These are phyloP conservation scores for Diarsia brunnea DNA, from an alignment of 2,888 invertebrate species.

Conservation along the genomic window DNA sequence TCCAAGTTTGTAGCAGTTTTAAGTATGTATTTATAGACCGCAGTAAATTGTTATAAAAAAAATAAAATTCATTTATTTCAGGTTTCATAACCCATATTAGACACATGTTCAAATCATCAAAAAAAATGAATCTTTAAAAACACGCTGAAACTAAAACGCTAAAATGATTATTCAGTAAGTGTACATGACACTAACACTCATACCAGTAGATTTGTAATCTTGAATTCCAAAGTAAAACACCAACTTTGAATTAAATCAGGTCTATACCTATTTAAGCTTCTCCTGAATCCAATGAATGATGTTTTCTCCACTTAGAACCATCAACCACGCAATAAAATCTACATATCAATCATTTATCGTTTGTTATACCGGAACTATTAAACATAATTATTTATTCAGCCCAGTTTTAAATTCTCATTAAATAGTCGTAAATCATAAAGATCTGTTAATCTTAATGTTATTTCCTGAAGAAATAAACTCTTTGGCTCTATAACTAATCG, in stretches of 20 bases:
- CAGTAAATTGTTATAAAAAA: neutral
- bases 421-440: constrained; percentile 45
- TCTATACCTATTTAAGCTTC: neutral
- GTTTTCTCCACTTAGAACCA: neutral
- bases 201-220: neutral
- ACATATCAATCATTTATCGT: neutral
- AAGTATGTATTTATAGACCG: neutral
- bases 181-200: neutral
- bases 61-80: no score
- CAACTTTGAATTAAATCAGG: neutral
- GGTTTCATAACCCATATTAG: no score
- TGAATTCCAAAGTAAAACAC: neutral
- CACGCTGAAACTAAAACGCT: neutral
- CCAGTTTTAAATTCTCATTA: constrained; percentile 38
- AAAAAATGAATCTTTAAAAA: neutral
- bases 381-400: constrained; percentile 21
- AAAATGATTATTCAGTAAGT: neutral
- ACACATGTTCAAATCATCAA: no score
- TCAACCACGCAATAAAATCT: neutral
- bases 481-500: neutral
- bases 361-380: constrained; percentile 36
- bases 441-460: constrained; percentile 31
- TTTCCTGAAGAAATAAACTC: constrained; percentile 46
- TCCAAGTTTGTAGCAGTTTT: no score
- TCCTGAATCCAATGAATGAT: neutral